Evolutionary conservation across 1,140 invertebrate species (phyloP).

Genomic region (Zaprionus taronus): DNA sequence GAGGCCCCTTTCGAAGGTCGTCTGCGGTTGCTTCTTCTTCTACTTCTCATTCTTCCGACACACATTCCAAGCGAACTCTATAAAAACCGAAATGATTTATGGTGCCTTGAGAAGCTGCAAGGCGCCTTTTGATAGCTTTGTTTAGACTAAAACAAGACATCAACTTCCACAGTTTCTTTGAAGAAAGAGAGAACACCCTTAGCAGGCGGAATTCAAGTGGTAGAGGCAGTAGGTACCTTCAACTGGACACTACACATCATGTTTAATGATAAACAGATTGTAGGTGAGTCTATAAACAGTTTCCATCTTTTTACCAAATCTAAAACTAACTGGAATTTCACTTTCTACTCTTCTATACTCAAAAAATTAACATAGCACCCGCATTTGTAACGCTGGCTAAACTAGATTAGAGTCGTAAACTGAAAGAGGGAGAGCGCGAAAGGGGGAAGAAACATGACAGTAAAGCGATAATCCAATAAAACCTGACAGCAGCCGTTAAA

Average conservation of each 20-base stretch:
- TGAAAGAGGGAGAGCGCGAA: neutral
- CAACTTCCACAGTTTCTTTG: conserved; percentile 9
- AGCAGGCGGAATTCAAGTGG: conserved; percentile 33
- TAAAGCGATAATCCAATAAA: conserved; percentile 28
- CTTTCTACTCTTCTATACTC: conserved; percentile 16
- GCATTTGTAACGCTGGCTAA: conserved; percentile 25
- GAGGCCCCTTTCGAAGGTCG: conserved; percentile 39
- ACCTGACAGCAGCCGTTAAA: conserved; percentile 12
- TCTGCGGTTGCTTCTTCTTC: neutral
- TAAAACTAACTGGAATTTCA: conserved; percentile 7
- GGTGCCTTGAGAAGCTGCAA: neutral
- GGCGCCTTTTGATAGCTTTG: conserved; percentile 40
- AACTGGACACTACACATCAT: conserved; percentile 28
- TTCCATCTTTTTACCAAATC: neutral
- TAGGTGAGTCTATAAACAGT: conserved; percentile 13
- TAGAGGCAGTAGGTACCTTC: conserved; percentile 2
- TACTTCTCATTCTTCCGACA: neutral
- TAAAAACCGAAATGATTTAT: conserved; percentile 32
- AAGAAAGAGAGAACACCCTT: neutral
- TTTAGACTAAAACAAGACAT: conserved; percentile 37
- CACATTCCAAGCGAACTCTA: conserved; percentile 15
- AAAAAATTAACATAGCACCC: conserved; percentile 24
- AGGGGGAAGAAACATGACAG: conserved; percentile 9
- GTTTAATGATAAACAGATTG: conserved; percentile 35
- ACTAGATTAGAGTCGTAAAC: neutral